Base-by-base conservation (phyloP, 2,888 invertebrate genomes). In the Invenusta paracnida region DNA sequence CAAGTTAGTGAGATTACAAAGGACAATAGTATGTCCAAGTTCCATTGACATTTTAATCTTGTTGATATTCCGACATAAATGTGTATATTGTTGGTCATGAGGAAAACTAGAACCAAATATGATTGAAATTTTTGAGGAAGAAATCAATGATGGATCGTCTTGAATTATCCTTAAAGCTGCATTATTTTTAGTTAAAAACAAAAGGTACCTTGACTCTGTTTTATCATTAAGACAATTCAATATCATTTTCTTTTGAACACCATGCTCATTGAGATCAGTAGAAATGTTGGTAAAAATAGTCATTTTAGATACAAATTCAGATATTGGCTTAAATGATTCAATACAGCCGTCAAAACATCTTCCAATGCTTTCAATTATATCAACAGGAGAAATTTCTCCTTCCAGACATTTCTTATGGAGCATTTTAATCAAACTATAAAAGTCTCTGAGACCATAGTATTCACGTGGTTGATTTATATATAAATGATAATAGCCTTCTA, bases 1-100 rank as follows among this genome's bases (percentile, higher is more conserved):
- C 30, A 90, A 87, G 86, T 89, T 90, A 86, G 90, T 90, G 86
- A 90, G 87, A 86, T 90, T 90, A 82, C 90, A 88, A 27, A 90
- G 88, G 0, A 90, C 88, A 27, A 90, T 90, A 0, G 90, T 90
- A 84, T 88, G 89, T 5, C 90, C 90, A 0, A 89, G 89, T 87
- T 90, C 90, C 90, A 90, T 90, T 88, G 90, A 90, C 29, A 90
- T 88, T 87, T 90, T 90, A 86, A 90, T 90, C 79, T 89, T 88
- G 88, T 90, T 90, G 87, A 90, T 90, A 87, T 90, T 90, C 0
- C 89, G 87, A 87, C 90, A 90, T 30, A 90, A 89, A 90, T 89
- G 89, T 0, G 90, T 90, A 86, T 90, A 90, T 85, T 90, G 89
- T 82, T 90, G 90, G 85, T 90, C 90, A 82, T 89, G 89, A 0